Evolutionary conservation across 2,113 vertebrate genomes (phyloP).

Genomic region (Cettia cetti): DNA sequence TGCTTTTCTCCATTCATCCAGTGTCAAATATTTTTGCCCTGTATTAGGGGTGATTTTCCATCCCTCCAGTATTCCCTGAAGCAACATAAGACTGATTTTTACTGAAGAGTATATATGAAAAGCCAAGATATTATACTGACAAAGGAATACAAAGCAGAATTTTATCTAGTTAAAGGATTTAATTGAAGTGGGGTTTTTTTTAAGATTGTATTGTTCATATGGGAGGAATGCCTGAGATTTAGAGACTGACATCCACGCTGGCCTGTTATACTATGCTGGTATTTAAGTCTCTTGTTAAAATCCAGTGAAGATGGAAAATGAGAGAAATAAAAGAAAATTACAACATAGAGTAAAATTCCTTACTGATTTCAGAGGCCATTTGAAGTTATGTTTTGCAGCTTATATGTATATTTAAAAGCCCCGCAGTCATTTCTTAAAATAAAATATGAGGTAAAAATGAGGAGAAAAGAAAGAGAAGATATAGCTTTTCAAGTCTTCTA

Average conservation of each 20-base stretch:
- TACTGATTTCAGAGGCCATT: background rate
- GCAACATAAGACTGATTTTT: background rate
- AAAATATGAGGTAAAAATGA: background rate
- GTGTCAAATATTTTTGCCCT: background rate
- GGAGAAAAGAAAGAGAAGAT: background rate
- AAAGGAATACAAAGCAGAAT: background rate
- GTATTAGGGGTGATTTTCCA: background rate
- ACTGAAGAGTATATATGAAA: background rate
- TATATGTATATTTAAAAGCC: slow-evolving; percentile 15
- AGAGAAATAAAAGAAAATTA: slow-evolving; percentile 31
- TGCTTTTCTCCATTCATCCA: background rate
- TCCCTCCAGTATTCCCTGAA: background rate
- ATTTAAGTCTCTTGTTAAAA: slow-evolving; percentile 34
- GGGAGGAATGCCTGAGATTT: background rate
- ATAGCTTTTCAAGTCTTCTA: background rate
- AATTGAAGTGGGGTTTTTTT: background rate
- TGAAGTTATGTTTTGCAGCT: background rate
- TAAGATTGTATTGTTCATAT: background rate
- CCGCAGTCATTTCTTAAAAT: background rate
- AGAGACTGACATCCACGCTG: background rate
- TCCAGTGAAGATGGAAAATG: background rate
- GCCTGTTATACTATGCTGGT: background rate
- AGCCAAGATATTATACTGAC: background rate
- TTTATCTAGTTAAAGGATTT: background rate
- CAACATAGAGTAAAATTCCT: background rate